Base-by-base conservation (phyloP, 1,140 invertebrate genomes). In the Metopolophium dirhodum region DNA sequence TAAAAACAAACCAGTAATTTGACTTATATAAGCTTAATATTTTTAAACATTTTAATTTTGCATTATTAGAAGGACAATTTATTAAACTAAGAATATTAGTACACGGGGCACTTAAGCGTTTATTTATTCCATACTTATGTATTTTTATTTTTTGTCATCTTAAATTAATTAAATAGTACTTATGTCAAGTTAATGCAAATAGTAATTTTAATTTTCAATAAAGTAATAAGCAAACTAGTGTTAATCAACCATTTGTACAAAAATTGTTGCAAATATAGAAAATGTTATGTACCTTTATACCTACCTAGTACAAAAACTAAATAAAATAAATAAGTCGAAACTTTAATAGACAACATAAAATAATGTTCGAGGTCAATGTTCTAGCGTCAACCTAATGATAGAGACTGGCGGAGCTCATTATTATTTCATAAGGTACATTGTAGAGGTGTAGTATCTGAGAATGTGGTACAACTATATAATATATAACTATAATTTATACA, bases 311-410 rank as follows among this genome's bases (percentile, higher is more conserved):
- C 9, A 85, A 85, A 85, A 88, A 47, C 45, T 47, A 47, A 47
- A 54, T 14, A 54, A 41, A 37, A n/a, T 9, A 49, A 51, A 35
- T 86, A 51, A 88, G n/a, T 90, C 7, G 3, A 61, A 90, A 90
- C 89, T 90, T 61, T 61, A 61, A 68, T 41, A 26, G 54, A 61
- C 35, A 61, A 90, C 14, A 22, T 45, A 90, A 90, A 61, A 61
- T 90, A 45, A 90, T 90, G 11, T 68, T 20, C 35, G 82, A 93
- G 82, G 91, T 93, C 91, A 93, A 93, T 83, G 91, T 49, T 93
- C 82, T 83, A 54, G 11, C 82, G 22, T 83, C 82, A 83, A 83
- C 77, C 49, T 7, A 85, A 85, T 86, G 8, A 35, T 93, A 47
- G 49, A 41, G 23, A 82, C 77, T 82, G n/a, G n/a, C 51, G 9